Conservation (phyloP, 2,797 vertebrate species). For the Macropodus opercularis region DNA sequence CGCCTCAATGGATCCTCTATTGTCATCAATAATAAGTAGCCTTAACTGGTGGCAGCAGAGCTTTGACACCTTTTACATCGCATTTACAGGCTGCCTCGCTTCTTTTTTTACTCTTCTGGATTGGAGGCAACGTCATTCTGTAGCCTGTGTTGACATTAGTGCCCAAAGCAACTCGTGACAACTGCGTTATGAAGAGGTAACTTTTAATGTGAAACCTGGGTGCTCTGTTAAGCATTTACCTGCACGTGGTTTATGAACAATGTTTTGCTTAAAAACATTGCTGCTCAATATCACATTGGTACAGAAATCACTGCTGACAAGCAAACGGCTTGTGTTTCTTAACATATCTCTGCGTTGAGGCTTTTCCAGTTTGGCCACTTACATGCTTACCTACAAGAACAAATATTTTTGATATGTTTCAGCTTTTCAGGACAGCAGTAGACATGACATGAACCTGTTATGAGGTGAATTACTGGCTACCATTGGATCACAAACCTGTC, state of each 20-base stretch:
- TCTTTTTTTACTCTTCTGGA: slow-evolving; percentile 24
- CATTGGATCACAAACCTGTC: slow-evolving; percentile 68
- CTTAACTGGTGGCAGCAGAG: slow-evolving; percentile 29
- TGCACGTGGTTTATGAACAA: slow-evolving; percentile 18
- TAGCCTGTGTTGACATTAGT: slow-evolving; percentile 7
- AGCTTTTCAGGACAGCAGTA: slow-evolving; percentile 60
- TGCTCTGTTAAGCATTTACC: slow-evolving; percentile 37
- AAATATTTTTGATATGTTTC: slow-evolving; percentile 59
- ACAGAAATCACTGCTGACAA: slow-evolving; percentile 61
- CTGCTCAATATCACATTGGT: slow-evolving; percentile 50
- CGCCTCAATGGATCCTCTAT: slow-evolving; percentile 48
- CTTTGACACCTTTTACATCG: slow-evolving; percentile 42
- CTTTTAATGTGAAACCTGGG: slow-evolving; percentile 46
- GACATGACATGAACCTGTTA: slow-evolving; percentile 70
- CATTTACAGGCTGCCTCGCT: slow-evolving; percentile 26
- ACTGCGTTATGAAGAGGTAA: slow-evolving; percentile 30
- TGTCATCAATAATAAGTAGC: slow-evolving; percentile 25
- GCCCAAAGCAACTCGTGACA: slow-evolving; percentile 50
- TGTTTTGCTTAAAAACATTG: slow-evolving; percentile 28
- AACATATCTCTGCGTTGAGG: slow-evolving; percentile 74
- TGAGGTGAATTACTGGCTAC: slow-evolving; percentile 73
- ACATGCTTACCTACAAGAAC: slow-evolving; percentile 62
- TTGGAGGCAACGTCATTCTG: slow-evolving; percentile 11
- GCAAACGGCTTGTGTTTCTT: slow-evolving; percentile 68
- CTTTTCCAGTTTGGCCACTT: slow-evolving; percentile 69